Base-by-base conservation (phyloP, 2,888 invertebrate species). In the Cheilosia grossa region DNA sequence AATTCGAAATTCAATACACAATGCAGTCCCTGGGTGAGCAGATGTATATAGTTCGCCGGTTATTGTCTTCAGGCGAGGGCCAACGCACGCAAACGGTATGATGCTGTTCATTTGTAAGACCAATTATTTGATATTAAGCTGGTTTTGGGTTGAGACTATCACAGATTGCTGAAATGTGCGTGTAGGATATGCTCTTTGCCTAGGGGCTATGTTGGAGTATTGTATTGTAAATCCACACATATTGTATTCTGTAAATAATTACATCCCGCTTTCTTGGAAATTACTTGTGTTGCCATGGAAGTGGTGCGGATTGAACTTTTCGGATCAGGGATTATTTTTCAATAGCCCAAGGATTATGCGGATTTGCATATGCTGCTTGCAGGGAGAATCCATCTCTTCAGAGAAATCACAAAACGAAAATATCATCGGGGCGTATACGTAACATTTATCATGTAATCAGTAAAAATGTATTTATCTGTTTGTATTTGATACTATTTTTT, bases 81-180 rank as follows among this genome's bases (percentile, higher is more conserved):
- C 21, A 47, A 40, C 51, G 42, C 42, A 33, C 24, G 44, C 33
- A 73, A 19, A 66, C 10, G 66, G 59, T 66, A 54, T 72, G 77
- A 70, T 77, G 58, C 49, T 77, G 77, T 53, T 58, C 59, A 82
- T 82, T 77, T 70, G 82, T 54, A 61, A 21, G 21, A 77, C 53
- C 70, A 75, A 82, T 81, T 70, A 70, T 72, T 15, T 64, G 70
- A 54, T 77, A 82, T 75, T 64, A 59, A 70, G 59, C 61, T 44
- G 66, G 79, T 59, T 75, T 70, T 59, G 24, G n/a, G 44, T 74
- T n/a, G 9, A 49, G 7, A 40, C 15, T 47, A 58, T 49, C 49
- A 44, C 49, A 10, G 33, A 6, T 17, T 33, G 47, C 10, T n/a
- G 42, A 21, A 1, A 53, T 54, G 54, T 67, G 47, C 47, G 47